Percentiles rank a stretch among this genome's conserved stretches.
These are phyloP conservation scores for Gasterosteus aculeatus DNA, from an alignment of 2,113 vertebrate species.

Conservation along the genomic window DNA sequence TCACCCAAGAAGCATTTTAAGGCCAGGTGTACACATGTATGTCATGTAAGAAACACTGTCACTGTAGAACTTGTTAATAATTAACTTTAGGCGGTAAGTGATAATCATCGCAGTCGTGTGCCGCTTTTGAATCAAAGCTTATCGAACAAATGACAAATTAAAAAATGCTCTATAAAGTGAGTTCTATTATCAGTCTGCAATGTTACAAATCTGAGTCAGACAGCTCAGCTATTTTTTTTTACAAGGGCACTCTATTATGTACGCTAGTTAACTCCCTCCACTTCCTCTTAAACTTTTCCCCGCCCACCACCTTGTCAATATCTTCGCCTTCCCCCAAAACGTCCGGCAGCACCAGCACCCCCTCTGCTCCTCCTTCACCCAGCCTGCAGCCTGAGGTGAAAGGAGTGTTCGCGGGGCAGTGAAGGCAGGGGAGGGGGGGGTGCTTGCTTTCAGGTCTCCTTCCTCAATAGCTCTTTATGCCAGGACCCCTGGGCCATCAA, in stretches of 20 bases:
- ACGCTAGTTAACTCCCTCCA: constrained; percentile 7
- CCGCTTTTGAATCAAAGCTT: not conserved
- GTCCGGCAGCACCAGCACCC: constrained; percentile 37
- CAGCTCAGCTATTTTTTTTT: not conserved
- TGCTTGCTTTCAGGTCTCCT: constrained; percentile 59
- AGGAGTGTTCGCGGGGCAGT: constrained; percentile 56
- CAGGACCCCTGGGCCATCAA: constrained; percentile 74
- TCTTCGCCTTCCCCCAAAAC: constrained; percentile 17
- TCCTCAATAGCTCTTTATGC: constrained; percentile 74
- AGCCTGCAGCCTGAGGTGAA: constrained; percentile 54
- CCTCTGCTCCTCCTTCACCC: constrained; percentile 40
- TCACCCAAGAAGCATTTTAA: not conserved
- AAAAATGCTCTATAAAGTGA: not conserved
- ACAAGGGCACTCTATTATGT: not conserved
- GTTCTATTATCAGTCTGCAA: not conserved
- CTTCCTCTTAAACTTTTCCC: not conserved
- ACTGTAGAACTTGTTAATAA: not conserved
- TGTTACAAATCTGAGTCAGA: not conserved
- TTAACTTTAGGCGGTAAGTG: not conserved
- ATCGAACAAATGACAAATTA: not conserved
- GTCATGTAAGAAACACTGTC: too few relatives aligned
- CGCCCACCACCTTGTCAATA: constrained; percentile 31
- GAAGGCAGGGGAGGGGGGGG: not conserved
- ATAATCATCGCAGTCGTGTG: not conserved
- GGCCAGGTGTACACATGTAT: not conserved